Evolutionary conservation across 35 echinoderm and acorn worm genomes (phyloP), one percentile per base, ranked within the genome.

Genomic region (Hemicentrotus pulcherrimus): DNA sequence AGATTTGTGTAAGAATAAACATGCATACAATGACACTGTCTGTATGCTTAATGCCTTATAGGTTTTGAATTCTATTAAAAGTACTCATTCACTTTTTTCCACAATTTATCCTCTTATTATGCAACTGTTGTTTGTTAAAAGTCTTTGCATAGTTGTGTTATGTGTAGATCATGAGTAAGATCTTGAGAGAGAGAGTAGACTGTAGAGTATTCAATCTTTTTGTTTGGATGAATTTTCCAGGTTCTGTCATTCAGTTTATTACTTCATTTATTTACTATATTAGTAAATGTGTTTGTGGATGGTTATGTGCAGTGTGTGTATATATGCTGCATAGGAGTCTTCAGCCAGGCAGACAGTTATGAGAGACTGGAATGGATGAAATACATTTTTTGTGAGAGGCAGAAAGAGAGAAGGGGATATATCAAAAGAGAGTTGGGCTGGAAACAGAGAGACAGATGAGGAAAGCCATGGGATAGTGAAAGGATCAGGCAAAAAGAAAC

Each of bases 51-150:
- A 78, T 78, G 65, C 65, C 65, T 78, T 78, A 78, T 8, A 78
- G 65, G 22, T n/a, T 78, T 78, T 78, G 65, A 78, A 78, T 78
- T 78, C 65, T 78, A 78, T 78, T 78, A 78, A 78, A 78, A 78
- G 65, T 78, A 78, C 65, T 78, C 65, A n/a, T 78, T 78, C n/a
- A 28, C 65, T 78, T 78, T 55, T 55, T 78, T 78, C 24, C 22
- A 78, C 65, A 78, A 28, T 78, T 55, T 59, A 78, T 78, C 65
- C 65, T 78, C 65, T 78, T 78, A 78, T 78, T n/a, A 78, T 78
- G 65, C 65, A 78, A 78, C 22, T 78, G 5, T 71, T 71, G 61
- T 78, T 78, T 78, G 65, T 78, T 78, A 8, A 78, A 78, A 78
- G 65, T 78, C 18, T 78, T 78, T 78, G 65, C 65, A 78, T 78